These are phyloP conservation scores for Isichthys henryi DNA, from an alignment of 2,113 vertebrate genomes.

Conservation along the genomic window DNA sequence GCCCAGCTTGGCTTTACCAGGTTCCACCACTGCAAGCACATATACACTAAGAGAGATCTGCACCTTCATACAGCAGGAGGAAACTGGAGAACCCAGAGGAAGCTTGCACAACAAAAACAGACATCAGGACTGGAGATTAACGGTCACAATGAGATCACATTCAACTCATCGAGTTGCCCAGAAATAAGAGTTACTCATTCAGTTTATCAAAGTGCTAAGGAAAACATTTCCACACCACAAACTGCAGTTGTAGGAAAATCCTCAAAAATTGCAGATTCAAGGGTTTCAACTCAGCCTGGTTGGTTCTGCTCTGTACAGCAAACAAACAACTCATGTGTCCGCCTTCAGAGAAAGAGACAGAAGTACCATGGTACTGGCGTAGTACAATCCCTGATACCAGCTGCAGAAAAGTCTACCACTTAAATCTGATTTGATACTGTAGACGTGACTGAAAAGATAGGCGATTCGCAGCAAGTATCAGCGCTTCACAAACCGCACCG, in stretches of 20 bases:
- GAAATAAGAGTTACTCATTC: neutral
- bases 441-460: neutral
- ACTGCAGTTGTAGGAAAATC: neutral
- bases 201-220: neutral
- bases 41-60: neutral
- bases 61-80: neutral
- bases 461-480: neutral
- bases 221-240: neutral
- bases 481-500: neutral
- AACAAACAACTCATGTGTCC: neutral
- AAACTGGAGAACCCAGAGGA: neutral
- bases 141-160: neutral
- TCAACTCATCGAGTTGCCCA: neutral
- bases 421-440: neutral
- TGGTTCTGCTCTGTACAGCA: neutral
- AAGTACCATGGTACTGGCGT: neutral
- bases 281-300: neutral
- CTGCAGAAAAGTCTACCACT: neutral
- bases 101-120: neutral
- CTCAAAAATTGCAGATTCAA: neutral
- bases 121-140: neutral
- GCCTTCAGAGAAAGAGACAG: neutral
- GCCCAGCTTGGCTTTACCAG: neutral
- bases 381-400: neutral
- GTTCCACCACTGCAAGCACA: neutral